Evolutionary conservation across 2,888 invertebrate genomes (phyloP).

Genomic region (Acanthosepion esculentum): DNA sequence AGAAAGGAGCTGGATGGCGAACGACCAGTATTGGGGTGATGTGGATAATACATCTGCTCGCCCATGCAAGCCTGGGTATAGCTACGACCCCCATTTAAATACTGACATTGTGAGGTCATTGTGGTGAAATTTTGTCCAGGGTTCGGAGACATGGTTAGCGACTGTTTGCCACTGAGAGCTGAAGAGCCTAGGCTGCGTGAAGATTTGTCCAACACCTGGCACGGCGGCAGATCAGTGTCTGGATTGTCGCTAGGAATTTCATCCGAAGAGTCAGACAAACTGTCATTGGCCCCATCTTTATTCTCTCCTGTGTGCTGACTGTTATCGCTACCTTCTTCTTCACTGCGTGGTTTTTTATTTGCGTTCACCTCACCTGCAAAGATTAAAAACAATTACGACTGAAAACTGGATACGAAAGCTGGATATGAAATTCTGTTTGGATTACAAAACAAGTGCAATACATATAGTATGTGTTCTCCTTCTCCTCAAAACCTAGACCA

Average conservation of each 20-base stretch:
- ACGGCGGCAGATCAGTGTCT: slow-evolving; percentile 58
- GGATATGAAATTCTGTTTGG: too few species aligned
- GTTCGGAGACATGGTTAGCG: slow-evolving; percentile 36
- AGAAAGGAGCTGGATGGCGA: slow-evolving; percentile 61
- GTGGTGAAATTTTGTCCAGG: slow-evolving; percentile 43
- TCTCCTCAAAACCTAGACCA: too few species aligned
- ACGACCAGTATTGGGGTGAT: slow-evolving; percentile 64
- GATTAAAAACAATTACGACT: background rate
- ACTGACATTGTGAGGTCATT: slow-evolving; percentile 61
- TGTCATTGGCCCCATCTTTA: slow-evolving; percentile 58
- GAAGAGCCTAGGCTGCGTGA: slow-evolving; percentile 49
- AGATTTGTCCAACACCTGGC: slow-evolving; percentile 55
- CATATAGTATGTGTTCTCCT: too few species aligned
- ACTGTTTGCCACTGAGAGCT: slow-evolving; percentile 53
- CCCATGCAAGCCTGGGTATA: slow-evolving; percentile 62
- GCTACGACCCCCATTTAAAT: slow-evolving; percentile 56
- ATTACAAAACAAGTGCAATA: too few species aligned
- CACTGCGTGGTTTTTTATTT: slow-evolving; percentile 41
- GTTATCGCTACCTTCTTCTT: slow-evolving; percentile 46
- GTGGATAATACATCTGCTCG: slow-evolving; percentile 69
- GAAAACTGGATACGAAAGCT: too few species aligned
- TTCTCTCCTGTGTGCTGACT: slow-evolving; percentile 52
- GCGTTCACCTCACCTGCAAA: background rate
- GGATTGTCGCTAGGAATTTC: slow-evolving; percentile 55
- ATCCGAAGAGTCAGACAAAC: slow-evolving; percentile 56